phyloP scores from a whole-genome alignment of 2,888 invertebrate genomes.

The Mechanitis mazaeus region DNA sequence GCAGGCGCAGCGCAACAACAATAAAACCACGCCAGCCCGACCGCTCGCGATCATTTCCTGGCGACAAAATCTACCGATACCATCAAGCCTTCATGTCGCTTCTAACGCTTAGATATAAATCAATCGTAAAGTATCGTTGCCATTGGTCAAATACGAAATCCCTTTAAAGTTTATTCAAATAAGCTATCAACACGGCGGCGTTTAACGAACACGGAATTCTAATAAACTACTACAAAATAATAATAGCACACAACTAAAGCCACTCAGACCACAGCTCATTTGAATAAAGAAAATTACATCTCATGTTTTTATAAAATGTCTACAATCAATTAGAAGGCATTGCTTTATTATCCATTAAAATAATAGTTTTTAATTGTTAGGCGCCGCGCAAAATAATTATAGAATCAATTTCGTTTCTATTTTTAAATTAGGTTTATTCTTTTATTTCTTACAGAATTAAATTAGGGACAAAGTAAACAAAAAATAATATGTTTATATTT shows the following conservation, averaged over 20 bases:
- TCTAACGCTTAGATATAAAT: constrained; percentile 58
- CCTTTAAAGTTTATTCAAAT: constrained; percentile 63
- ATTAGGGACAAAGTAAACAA: no score
- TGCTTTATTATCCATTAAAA: constrained; percentile 73
- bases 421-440: not conserved
- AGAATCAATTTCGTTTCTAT: constrained; percentile 61
- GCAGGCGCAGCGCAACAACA: constrained; percentile 53
- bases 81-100: constrained; percentile 60
- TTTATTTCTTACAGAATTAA: no score
- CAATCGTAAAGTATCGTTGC: constrained; percentile 45
- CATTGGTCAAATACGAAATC: constrained; percentile 40
- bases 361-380: constrained; percentile 69
- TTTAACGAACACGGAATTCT: constrained; percentile 68
- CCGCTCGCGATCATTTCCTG: constrained; percentile 64
- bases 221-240: constrained; percentile 71
- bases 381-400: constrained; percentile 71
- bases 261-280: constrained; percentile 66
- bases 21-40: constrained; percentile 50
- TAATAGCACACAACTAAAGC: constrained; percentile 70
- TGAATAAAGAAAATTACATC: constrained; percentile 71
- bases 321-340: constrained; percentile 67
- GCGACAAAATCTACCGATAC: constrained; percentile 70
- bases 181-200: constrained; percentile 55
- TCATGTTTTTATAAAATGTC: constrained; percentile 57
- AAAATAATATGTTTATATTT: no score